Conservation (phyloP, 2,113 vertebrate species). For the Poeciliopsis prolifica region DNA sequence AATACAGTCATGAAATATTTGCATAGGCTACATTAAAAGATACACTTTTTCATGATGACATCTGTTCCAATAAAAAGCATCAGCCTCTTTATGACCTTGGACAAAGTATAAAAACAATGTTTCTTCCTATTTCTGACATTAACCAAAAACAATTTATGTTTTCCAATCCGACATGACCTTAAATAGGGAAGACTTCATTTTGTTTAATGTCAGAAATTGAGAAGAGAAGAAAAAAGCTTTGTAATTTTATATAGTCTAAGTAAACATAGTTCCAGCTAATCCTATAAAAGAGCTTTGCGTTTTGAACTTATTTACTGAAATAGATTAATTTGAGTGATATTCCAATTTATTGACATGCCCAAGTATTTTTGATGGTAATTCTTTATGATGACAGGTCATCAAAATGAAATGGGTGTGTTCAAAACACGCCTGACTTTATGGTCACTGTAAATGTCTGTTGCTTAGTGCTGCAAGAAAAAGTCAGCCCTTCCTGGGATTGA, state of each 20-base stretch:
- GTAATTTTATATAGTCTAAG: too few species aligned
- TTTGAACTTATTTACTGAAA: neutral
- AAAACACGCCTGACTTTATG: conserved; percentile 39
- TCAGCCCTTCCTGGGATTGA: conserved; percentile 4
- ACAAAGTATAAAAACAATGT: neutral
- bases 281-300: neutral
- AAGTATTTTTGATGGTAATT: neutral
- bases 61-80: neutral
- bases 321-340: neutral
- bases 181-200: neutral
- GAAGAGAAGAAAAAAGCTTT: neutral
- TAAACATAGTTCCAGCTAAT: too few species aligned
- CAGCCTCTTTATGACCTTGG: neutral
- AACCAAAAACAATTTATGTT: neutral
- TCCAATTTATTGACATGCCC: neutral
- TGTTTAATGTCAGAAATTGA: neutral
- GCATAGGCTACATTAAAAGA: too few species aligned
- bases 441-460: conserved; percentile 58
- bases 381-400: neutral
- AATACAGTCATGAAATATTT: neutral
- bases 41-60: neutral
- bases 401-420: conserved; percentile 1
- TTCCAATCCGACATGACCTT: neutral
- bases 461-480: conserved; percentile 3
- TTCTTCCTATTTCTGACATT: neutral